phyloP scores from a whole-genome alignment of 2,888 invertebrate genomes.

The Trichopoda pennipes region DNA sequence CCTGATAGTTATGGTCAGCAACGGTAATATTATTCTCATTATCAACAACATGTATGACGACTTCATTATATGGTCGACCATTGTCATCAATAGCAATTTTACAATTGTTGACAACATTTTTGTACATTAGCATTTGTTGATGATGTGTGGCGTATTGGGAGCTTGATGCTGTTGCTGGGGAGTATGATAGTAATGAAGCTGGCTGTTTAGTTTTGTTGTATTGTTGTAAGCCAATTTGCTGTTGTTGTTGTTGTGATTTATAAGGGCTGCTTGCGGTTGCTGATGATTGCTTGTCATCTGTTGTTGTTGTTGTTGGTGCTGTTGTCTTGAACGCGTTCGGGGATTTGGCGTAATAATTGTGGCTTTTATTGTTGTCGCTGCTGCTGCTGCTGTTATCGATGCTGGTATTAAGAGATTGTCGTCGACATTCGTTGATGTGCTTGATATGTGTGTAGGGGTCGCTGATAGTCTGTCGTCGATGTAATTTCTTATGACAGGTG shows the following conservation, averaged over 20 bases:
- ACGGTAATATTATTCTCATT: constrained; percentile 26
- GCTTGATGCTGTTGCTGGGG: constrained; percentile 48
- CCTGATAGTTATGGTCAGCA: constrained; percentile 22
- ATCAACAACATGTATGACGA: constrained; percentile 56
- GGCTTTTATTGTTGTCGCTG: constrained; percentile 65
- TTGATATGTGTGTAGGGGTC: constrained; percentile 79
- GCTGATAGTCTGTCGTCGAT: constrained; percentile 78
- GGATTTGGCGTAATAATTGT: constrained; percentile 73
- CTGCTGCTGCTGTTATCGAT: constrained; percentile 52
- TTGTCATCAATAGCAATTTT: constrained; percentile 63
- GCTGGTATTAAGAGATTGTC: constrained; percentile 55
- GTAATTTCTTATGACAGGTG: constrained; percentile 74
- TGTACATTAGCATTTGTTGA: constrained; percentile 75
- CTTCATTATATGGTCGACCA: constrained; percentile 51
- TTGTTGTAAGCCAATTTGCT: constrained; percentile 63
- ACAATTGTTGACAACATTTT: constrained; percentile 55
- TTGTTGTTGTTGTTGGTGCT: constrained; percentile 63
- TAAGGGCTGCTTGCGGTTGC: constrained; percentile 61
- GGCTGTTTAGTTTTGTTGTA: constrained; percentile 59
- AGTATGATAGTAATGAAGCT: constrained; percentile 71
- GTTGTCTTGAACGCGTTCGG: constrained; percentile 72
- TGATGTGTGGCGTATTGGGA: constrained; percentile 59
- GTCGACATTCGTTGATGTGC: constrained; percentile 71
- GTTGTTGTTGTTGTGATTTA: constrained; percentile 70
- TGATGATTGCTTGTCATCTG: constrained; percentile 68